Conservation (phyloP, 2,113 vertebrate species). For the Macrotis lagotis region DNA sequence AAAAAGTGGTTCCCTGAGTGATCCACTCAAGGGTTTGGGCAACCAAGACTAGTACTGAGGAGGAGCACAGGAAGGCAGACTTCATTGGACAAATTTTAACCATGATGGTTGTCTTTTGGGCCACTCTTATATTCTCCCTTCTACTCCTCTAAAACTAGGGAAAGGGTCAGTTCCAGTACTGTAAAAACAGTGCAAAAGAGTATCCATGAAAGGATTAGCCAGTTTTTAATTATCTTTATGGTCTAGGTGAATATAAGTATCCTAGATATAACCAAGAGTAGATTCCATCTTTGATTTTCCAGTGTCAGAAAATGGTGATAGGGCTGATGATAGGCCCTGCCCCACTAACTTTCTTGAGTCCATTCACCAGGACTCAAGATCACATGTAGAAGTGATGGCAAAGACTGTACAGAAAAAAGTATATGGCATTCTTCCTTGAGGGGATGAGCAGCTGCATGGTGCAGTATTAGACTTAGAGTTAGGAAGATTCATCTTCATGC, state of each 20-base stretch:
- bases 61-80: background rate
- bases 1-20: too few species aligned
- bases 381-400: background rate
- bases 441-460: background rate
- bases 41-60: background rate
- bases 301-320: background rate
- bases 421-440: background rate
- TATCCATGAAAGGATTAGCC: too few species aligned
- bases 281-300: background rate
- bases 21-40: background rate
- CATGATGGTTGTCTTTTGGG: too few species aligned
- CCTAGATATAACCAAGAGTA: background rate
- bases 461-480: background rate
- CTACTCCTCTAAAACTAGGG: background rate
- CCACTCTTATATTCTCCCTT: too few species aligned
- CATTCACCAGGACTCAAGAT: background rate
- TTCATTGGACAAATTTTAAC: background rate
- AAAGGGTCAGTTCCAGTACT: background rate
- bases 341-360: background rate
- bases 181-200: too few species aligned
- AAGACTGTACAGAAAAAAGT: background rate
- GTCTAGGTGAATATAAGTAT: background rate
- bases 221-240: background rate
- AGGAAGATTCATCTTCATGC: background rate
- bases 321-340: background rate